Evolutionary conservation across 2,797 vertebrate genomes (phyloP).

Genomic region (Apogon talboti): DNA sequence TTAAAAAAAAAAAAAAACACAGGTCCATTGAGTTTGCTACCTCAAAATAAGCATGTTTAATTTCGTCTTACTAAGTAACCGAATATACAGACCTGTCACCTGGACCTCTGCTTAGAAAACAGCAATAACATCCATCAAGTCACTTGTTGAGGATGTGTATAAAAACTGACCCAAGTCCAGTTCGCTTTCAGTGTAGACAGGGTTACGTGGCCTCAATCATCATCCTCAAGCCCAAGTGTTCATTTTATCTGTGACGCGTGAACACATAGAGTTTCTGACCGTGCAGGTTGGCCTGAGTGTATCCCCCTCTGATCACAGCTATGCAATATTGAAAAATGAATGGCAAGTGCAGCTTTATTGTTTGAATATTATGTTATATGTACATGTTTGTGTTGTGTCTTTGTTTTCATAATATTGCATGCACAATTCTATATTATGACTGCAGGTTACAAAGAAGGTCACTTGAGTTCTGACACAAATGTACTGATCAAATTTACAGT

Average conservation of each 20-base stretch:
- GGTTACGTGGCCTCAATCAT: conserved; percentile 8
- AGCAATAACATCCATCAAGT: conserved; percentile 56
- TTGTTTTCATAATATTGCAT: conserved; percentile 64
- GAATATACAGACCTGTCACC: conserved; percentile 3
- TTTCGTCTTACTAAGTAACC: conserved; percentile 15
- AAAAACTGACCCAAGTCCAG: conserved; percentile 41
- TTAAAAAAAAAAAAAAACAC: conserved; percentile 16
- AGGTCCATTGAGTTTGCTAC: conserved; percentile 64
- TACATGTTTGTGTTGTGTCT: conserved; percentile 43
- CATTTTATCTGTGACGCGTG: conserved; percentile 15
- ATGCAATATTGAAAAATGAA: conserved; percentile 79
- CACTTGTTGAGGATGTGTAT: conserved; percentile 33
- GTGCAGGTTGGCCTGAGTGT: conserved; percentile 48
- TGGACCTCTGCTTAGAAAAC: conserved; percentile 41
- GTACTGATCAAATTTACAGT: not conserved
- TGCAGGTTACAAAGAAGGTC: conserved; percentile 6
- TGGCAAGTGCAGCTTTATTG: conserved; percentile 75
- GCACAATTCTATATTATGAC: conserved; percentile 45
- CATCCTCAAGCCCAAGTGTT: conserved; percentile 24
- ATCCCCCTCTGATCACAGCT: conserved; percentile 70
- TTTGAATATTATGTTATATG: conserved; percentile 48
- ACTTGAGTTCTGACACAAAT: conserved; percentile 11
- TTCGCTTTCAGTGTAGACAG: conserved; percentile 30
- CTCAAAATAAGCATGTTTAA: conserved; percentile 54
- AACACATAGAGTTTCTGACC: conserved; percentile 24